phyloP scores from a whole-genome alignment of 2,797 vertebrate species.

The Eulemur albifrons region DNA sequence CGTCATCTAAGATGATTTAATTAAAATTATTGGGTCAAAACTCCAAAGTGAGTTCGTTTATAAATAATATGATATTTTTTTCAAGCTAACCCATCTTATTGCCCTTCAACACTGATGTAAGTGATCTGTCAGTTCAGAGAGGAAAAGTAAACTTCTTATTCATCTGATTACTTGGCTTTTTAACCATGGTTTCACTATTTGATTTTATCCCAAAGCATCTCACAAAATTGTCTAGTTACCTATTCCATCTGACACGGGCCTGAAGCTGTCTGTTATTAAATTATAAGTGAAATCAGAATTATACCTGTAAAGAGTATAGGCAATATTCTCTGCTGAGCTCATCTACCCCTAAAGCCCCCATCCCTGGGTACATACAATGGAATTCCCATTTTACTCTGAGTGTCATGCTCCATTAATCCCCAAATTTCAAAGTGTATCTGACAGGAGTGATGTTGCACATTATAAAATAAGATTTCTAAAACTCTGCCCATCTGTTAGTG shows the following conservation, averaged over 20 bases:
- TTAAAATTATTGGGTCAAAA: neutral
- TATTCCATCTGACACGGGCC: neutral
- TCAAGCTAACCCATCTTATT: neutral
- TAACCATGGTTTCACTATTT: neutral
- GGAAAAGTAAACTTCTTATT: neutral
- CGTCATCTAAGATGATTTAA: neutral
- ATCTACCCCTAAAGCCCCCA: neutral
- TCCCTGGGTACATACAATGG: neutral
- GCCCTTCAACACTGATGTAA: neutral
- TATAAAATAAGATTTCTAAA: slow-evolving; percentile 82
- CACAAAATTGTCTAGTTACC: neutral
- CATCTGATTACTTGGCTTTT: neutral
- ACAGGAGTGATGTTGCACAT: slow-evolving; percentile 74
- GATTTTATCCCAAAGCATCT: neutral
- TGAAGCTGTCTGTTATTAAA: neutral
- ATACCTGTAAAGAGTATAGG: neutral
- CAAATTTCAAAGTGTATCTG: slow-evolving; percentile 63
- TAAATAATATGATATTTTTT: neutral
- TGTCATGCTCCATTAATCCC: slow-evolving; percentile 67
- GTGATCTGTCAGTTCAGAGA: neutral
- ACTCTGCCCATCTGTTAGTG: slow-evolving; percentile 86
- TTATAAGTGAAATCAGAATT: slow-evolving; percentile 31
- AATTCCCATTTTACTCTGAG: slow-evolving; percentile 38
- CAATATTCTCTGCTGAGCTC: slow-evolving; percentile 12
- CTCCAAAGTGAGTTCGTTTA: neutral